phyloP scores from a whole-genome alignment of 1,140 invertebrate species.

The Heterodera carotae region DNA sequence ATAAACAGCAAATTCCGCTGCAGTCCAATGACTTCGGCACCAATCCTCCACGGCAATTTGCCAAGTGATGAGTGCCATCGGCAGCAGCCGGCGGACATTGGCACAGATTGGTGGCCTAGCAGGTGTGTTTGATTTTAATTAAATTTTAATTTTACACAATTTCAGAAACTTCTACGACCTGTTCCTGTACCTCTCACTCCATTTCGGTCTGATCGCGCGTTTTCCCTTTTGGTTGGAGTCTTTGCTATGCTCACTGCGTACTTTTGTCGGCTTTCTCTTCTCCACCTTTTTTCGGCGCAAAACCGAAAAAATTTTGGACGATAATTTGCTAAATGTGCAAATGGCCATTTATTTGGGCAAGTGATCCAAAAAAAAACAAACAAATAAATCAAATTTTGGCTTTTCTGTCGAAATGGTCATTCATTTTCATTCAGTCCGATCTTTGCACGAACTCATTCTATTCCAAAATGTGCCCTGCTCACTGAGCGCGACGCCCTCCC shows the following conservation, averaged over 20 bases:
- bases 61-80: too few species aligned
- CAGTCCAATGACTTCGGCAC: too few species aligned
- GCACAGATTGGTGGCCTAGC: too few species aligned
- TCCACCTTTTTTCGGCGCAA: constrained; percentile 6
- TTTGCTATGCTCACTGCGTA: constrained; percentile 22
- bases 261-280: constrained; percentile 12
- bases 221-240: constrained; percentile 28
- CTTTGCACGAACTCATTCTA: constrained; percentile 2
- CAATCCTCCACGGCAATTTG: too few species aligned
- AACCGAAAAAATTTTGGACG: constrained; percentile 19
- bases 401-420: too few species aligned
- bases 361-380: too few species aligned
- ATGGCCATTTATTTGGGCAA: constrained; percentile 20
- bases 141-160: not conserved
- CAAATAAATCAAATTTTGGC: too few species aligned
- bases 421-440: constrained; percentile 19
- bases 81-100: not conserved
- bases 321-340: constrained; percentile 17
- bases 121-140: not conserved
- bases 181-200: not conserved
- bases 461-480: not conserved
- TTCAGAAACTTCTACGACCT: constrained; percentile 20
- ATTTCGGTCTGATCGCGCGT: constrained; percentile 2
- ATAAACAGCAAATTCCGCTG: too few species aligned
- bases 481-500: constrained; percentile 22